phyloP scores from a whole-genome alignment of 1,140 invertebrate genomes.

The Achroia grisella region DNA sequence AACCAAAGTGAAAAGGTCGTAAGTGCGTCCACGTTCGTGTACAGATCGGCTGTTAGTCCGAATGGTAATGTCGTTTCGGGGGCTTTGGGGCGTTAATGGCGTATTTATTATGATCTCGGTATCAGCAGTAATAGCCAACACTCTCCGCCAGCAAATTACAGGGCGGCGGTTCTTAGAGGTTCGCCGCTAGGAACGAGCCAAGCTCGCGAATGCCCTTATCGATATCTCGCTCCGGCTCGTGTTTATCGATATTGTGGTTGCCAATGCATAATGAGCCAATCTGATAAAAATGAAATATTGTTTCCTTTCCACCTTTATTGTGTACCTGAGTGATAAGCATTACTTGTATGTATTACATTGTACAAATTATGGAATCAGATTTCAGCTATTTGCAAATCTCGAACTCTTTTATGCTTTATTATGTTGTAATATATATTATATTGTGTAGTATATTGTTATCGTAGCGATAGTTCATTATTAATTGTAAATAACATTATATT shows the following conservation, averaged over 20 bases:
- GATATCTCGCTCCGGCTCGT: conserved; percentile 26
- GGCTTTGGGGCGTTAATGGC: conserved; percentile 67
- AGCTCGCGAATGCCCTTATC: conserved; percentile 33
- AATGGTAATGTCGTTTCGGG: conserved; percentile 57
- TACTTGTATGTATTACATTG: background rate
- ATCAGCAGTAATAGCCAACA: conserved; percentile 69
- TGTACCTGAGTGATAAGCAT: conserved; percentile 7
- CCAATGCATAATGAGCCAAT: conserved; percentile 27
- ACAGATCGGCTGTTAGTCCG: conserved; percentile 15
- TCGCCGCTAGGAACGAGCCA: conserved; percentile 37
- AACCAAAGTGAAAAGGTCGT: conserved; percentile 7
- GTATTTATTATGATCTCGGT: conserved; percentile 72
- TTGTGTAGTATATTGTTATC: no score
- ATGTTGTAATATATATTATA: no score
- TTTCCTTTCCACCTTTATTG: conserved; percentile 20
- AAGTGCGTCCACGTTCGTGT: conserved; percentile 6
- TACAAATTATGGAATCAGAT: no score
- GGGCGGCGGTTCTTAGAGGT: conserved; percentile 56
- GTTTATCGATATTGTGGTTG: conserved; percentile 31
- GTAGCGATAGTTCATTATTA: no score
- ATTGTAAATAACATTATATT: no score
- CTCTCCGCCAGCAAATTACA: conserved; percentile 69
- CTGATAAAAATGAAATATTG: conserved; percentile 33
- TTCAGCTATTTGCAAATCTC: no score
- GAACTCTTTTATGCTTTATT: no score